A percentile compares a stretch with the other conserved stretches of the same genome.
Evolutionary conservation across 2,888 invertebrate genomes (phyloP).

Genomic region (Drosophila neonasuta): DNA sequence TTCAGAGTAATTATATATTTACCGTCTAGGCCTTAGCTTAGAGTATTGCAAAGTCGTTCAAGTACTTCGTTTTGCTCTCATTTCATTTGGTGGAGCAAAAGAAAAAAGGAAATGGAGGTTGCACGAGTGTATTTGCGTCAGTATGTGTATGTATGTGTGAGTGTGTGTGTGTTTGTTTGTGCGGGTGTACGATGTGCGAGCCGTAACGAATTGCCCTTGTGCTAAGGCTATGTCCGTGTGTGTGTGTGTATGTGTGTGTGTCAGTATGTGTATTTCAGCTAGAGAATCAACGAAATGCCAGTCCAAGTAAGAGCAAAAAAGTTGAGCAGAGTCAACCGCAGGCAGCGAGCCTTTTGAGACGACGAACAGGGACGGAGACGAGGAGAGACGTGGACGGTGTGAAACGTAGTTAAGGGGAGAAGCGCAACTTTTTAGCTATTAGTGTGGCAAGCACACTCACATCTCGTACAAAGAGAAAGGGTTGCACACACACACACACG

Average conservation of each 20-base stretch:
- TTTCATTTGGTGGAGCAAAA: slow-evolving; percentile 31
- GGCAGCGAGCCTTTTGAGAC: slow-evolving; percentile 5
- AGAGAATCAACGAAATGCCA: slow-evolving; percentile 66
- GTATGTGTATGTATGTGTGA: slow-evolving; percentile 10
- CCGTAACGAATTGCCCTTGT: slow-evolving; percentile 60
- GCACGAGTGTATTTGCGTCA: slow-evolving; percentile 22
- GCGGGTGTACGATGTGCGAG: slow-evolving; percentile 58
- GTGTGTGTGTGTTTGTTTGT: slow-evolving; percentile 26
- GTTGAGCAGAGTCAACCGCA: slow-evolving; percentile 53
- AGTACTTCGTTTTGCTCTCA: not conserved
- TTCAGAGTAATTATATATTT: not conserved
- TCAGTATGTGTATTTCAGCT: slow-evolving; percentile 48
- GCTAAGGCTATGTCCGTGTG: slow-evolving; percentile 23
- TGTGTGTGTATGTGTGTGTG: slow-evolving; percentile 13
- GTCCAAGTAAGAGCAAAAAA: slow-evolving; percentile 51
- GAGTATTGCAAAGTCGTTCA: slow-evolving; percentile 23
- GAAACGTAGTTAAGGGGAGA: slow-evolving; percentile 9
- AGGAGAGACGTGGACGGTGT: not conserved
- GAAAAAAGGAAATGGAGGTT: slow-evolving; percentile 51
- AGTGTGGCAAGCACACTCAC: slow-evolving; percentile 42
- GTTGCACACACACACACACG: slow-evolving; percentile 30
- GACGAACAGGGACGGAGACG: slow-evolving; percentile 16
- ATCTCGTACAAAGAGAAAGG: slow-evolving; percentile 34
- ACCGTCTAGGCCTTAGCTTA: not conserved
- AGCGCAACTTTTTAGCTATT: slow-evolving; percentile 58